Evolutionary conservation across 2,888 invertebrate species (phyloP), one percentile per base, ranked within the genome.

Genomic region (Trichogramma evanescens): DNA sequence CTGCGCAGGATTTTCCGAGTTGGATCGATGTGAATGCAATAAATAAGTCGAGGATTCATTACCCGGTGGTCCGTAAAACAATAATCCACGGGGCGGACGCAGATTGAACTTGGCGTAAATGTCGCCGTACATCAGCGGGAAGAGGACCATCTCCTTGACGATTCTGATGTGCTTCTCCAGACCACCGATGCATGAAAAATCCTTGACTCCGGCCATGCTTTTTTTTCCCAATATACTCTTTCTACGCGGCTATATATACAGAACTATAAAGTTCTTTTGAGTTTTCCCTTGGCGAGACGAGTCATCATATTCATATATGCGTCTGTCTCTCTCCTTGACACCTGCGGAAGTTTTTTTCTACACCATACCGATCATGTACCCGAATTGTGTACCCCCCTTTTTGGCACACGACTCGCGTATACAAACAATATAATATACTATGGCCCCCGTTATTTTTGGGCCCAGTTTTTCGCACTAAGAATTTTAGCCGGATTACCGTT

Each of bases 11-110:
- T n/a, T n/a, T n/a, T n/a, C n/a, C n/a, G n/a, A n/a, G n/a, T n/a
- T n/a, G n/a, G n/a, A n/a, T n/a, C n/a, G n/a, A n/a, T n/a, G n/a
- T n/a, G n/a, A n/a, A n/a, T n/a, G n/a, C n/a, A n/a, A n/a, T n/a
- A n/a, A n/a, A n/a, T n/a, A n/a, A n/a, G n/a, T n/a, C n/a, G n/a
- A n/a, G n/a, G n/a, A 56, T 51, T n/a, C 42, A 44, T 73, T 76
- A 87, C 88, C 94, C 60, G 95, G 94, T 1, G 93, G 93, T 1
- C 94, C 94, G 74, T 94, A 90, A 78, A 95, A 94, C 2, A 95
- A 76, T 1, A 94, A 90, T 0, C 94, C 95, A 69, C 90, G 85
- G 0, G 95, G 94, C 3, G 94, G 92, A 57, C 88, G 83, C 3
- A 93, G 86, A 69, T 89, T 87, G 77, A 93, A 93, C 72, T 87